A percentile compares a stretch with the other conserved stretches of the same genome.
Evolutionary conservation across 2,888 invertebrate species (phyloP).

Genomic region (Encarsia formosa): DNA sequence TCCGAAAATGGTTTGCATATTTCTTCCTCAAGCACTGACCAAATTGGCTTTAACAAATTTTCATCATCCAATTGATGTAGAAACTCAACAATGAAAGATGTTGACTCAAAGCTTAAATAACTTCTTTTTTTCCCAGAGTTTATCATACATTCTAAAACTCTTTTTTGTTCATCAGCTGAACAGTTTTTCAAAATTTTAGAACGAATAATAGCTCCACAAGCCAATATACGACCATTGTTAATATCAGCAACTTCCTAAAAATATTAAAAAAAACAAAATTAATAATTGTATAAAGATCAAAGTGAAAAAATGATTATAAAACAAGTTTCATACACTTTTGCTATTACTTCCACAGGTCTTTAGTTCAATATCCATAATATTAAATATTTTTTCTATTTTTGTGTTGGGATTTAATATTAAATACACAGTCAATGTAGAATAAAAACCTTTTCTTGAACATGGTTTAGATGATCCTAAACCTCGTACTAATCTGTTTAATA

Average conservation of each 20-base stretch:
- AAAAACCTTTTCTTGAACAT: slow-evolving; percentile 65
- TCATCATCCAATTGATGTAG: slow-evolving; percentile 55
- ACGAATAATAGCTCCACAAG: slow-evolving; percentile 66
- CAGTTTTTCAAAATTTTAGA: slow-evolving; percentile 59
- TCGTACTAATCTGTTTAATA: slow-evolving; percentile 64
- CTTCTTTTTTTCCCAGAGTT: slow-evolving; percentile 60
- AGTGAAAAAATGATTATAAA: slow-evolving; percentile 2
- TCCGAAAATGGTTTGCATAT: slow-evolving; percentile 62
- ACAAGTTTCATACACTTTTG: slow-evolving; percentile 62
- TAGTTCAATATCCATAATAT: slow-evolving; percentile 63
- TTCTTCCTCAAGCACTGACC: slow-evolving; percentile 60
- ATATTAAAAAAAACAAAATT: slow-evolving; percentile 3
- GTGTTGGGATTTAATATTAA: slow-evolving; percentile 55
- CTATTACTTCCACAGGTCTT: slow-evolving; percentile 58
- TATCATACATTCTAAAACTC: slow-evolving; percentile 53
- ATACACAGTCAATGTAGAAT: slow-evolving; percentile 63
- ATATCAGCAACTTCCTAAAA: slow-evolving; percentile 71
- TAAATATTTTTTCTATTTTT: slow-evolving; percentile 56
- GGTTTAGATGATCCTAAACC: slow-evolving; percentile 68
- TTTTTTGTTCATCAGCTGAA: slow-evolving; percentile 53
- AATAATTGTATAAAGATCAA: slow-evolving; percentile 1
- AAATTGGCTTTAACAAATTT: slow-evolving; percentile 57
- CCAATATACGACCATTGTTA: slow-evolving; percentile 66
- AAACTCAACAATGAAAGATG: slow-evolving; percentile 61
- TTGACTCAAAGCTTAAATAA: slow-evolving; percentile 60